Evolutionary conservation across 2,797 vertebrate species (phyloP).

Genomic region (Alca torda): DNA sequence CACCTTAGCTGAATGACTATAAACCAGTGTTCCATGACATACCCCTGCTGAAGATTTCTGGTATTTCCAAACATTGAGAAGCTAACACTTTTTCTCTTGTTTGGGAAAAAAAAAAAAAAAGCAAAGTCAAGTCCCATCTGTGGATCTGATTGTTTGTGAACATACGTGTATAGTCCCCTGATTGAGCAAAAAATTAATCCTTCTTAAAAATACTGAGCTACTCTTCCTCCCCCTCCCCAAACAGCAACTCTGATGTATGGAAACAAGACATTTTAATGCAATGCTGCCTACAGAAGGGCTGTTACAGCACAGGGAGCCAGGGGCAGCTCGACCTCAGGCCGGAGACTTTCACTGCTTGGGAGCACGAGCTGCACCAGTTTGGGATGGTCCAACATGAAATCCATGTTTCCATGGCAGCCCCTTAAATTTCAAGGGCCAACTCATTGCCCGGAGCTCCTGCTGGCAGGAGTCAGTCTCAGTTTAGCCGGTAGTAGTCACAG

Average conservation of each 20-base stretch:
- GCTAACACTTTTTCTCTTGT: not conserved
- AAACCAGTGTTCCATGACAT: not conserved
- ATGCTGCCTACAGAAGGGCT: not conserved
- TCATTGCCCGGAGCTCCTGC: not conserved
- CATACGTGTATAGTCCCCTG: not conserved
- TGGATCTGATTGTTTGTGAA: not conserved
- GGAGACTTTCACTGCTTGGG: slow-evolving; percentile 2
- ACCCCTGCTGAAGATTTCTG: not conserved
- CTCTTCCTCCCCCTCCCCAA: not conserved
- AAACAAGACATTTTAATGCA: not conserved
- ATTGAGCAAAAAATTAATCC: not conserved
- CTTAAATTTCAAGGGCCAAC: not conserved
- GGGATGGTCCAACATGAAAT: not conserved
- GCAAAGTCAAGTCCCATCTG: not conserved
- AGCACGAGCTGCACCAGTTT: slow-evolving; percentile 9
- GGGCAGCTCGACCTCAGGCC: not conserved
- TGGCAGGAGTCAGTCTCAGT: not conserved
- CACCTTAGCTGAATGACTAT: not conserved
- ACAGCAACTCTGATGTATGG: not conserved
- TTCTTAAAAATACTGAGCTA: not conserved
- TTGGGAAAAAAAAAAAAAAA: not conserved
- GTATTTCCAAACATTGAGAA: not conserved
- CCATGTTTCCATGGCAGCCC: slow-evolving; percentile 6
- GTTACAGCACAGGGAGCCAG: not conserved
- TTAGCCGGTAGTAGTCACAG: slow-evolving; percentile 48